A percentile compares a stretch with the other conserved stretches of the same genome.
Evolutionary conservation across 1,140 invertebrate species (phyloP).

Genomic region (Microplitis mediator): DNA sequence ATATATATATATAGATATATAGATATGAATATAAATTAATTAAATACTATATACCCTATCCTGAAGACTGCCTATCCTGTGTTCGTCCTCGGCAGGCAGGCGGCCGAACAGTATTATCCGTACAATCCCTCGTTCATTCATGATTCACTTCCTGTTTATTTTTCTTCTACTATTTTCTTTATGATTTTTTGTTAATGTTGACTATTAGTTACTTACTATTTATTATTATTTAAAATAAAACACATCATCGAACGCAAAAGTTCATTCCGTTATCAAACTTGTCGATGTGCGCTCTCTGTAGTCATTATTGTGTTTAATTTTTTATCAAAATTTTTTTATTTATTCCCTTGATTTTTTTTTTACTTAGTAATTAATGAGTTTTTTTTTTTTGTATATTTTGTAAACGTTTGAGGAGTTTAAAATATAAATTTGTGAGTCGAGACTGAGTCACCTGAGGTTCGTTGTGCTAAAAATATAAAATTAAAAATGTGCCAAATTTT

Average conservation of each 20-base stretch:
- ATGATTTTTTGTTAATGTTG: background rate
- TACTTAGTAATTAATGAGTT: conserved; percentile 1
- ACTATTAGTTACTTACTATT: background rate
- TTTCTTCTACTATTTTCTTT: conserved; percentile 1
- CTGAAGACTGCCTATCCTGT: conserved; percentile 22
- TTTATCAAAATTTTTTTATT: background rate
- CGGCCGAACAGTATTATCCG: conserved; percentile 56
- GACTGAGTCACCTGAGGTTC: no score
- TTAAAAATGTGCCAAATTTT: conserved; percentile 37
- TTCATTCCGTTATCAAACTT: background rate
- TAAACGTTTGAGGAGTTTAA: background rate
- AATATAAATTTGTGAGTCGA: no score
- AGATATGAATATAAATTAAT: background rate
- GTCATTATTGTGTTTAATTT: background rate
- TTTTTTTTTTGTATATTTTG: background rate
- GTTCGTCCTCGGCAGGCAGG: conserved; percentile 13
- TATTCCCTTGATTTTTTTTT: background rate
- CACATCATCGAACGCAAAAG: background rate
- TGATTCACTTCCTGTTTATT: conserved; percentile 1
- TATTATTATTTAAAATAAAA: background rate
- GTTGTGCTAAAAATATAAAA: background rate
- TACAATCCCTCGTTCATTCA: conserved; percentile 19
- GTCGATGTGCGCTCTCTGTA: background rate
- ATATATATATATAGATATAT: no score
- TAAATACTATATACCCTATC: background rate